Percentiles rank a stretch among this genome's conserved stretches.
Conservation (phyloP, 2,113 vertebrate species). For the Anolis carolinensis region DNA sequence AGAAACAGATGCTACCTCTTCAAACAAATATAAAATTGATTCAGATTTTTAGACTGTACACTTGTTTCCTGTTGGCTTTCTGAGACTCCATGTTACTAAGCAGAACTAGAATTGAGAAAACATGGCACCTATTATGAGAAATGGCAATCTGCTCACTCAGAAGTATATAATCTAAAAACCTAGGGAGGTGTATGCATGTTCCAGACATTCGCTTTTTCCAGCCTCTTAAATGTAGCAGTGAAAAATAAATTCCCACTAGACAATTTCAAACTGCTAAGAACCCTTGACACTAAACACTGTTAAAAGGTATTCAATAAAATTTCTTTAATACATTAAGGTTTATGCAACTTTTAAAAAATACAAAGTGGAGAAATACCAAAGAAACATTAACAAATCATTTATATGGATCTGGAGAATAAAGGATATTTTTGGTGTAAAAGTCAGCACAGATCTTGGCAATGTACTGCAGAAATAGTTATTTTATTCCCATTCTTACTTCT, state of each 20-base stretch:
- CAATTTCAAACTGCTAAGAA: background rate
- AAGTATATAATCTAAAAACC: background rate
- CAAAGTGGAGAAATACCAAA: slow-evolving; percentile 8
- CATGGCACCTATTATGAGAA: background rate
- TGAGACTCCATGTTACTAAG: too few relatives aligned
- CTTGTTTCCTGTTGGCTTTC: too few relatives aligned
- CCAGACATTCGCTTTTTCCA: background rate
- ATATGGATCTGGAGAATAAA: slow-evolving; percentile 6
- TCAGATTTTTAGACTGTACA: too few relatives aligned
- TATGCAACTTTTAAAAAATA: background rate
- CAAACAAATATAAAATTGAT: too few relatives aligned
- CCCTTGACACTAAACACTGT: slow-evolving; percentile 6
- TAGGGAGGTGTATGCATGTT: background rate
- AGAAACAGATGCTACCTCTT: too few relatives aligned
- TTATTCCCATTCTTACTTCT: background rate
- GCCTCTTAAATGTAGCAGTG: slow-evolving; percentile 2
- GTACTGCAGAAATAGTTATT: background rate
- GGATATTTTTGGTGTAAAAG: slow-evolving; percentile 10
- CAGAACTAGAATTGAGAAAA: too few relatives aligned
- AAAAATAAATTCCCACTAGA: background rate
- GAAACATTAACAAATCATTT: slow-evolving; percentile 17
- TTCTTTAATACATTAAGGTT: slow-evolving; percentile 16
- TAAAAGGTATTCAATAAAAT: slow-evolving; percentile 23
- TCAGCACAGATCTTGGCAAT: background rate
- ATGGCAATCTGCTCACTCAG: background rate